Evolutionary conservation across 2,113 vertebrate genomes (phyloP).

Genomic region (Lophura nycthemera): DNA sequence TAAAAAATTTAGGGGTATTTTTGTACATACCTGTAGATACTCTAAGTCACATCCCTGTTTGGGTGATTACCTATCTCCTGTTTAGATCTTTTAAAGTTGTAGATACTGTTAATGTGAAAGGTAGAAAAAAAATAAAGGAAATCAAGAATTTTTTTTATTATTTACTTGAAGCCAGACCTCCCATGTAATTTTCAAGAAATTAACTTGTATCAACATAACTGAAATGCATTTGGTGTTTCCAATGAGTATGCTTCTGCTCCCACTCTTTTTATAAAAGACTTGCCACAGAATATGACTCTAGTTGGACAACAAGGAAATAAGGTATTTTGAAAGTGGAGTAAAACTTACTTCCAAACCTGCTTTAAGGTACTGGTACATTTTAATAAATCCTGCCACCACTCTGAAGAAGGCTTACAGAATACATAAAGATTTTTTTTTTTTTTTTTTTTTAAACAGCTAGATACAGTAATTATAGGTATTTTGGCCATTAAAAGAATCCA

Average conservation of each 20-base stretch:
- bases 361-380: not conserved
- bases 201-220: not conserved
- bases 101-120: too few relatives aligned
- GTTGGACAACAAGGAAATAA: not conserved
- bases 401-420: not conserved
- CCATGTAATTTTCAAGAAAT: too few relatives aligned
- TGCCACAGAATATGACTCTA: not conserved
- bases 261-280: not conserved
- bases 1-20: too few relatives aligned
- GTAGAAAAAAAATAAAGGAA: too few relatives aligned
- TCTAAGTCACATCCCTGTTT: too few relatives aligned
- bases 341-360: not conserved
- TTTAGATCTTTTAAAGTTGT: too few relatives aligned
- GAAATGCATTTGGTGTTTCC: not conserved
- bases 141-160: too few relatives aligned
- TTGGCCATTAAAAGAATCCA: not conserved
- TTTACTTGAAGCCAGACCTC: too few relatives aligned
- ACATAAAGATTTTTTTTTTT: not conserved
- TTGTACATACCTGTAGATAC: too few relatives aligned
- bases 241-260: not conserved
- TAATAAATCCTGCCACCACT: not conserved
- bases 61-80: too few relatives aligned
- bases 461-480: not conserved
- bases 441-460: not conserved
- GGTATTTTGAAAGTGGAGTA: not conserved